These are phyloP conservation scores for Phorcus lineatus DNA, from an alignment of 2,888 invertebrate genomes.

Conservation along the genomic window DNA sequence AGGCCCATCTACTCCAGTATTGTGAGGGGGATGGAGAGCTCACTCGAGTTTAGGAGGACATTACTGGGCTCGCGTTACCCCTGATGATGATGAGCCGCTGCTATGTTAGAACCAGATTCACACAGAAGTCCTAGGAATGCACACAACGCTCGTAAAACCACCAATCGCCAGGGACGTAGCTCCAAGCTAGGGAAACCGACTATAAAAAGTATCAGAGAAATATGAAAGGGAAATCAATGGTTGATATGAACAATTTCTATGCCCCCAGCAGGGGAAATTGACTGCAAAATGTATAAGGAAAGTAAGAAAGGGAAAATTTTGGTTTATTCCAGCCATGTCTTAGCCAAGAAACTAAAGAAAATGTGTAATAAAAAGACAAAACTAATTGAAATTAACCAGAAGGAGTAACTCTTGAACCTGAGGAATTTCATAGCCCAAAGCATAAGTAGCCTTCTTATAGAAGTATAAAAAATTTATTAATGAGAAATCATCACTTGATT, in stretches of 20 bases:
- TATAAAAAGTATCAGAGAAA: neutral
- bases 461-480: too few relatives aligned
- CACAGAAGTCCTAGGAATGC: neutral
- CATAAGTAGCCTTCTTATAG: too few relatives aligned
- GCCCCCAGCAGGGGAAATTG: neutral
- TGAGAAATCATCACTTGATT: too few relatives aligned
- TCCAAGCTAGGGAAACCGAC: neutral
- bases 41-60: slow-evolving; percentile 2
- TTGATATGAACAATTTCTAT: too few relatives aligned
- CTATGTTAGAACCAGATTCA: slow-evolving; percentile 11
- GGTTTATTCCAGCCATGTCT: too few relatives aligned
- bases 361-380: too few relatives aligned
- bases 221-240: neutral
- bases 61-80: neutral
- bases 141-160: slow-evolving; percentile 2
- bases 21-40: slow-evolving; percentile 12
- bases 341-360: neutral
- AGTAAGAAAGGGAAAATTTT: neutral
- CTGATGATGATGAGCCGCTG: slow-evolving; percentile 14
- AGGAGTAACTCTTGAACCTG: too few relatives aligned
- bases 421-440: too few relatives aligned
- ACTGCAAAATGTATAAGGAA: neutral
- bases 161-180: neutral
- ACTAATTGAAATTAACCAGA: too few relatives aligned
- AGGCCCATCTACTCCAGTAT: neutral